A percentile compares a stretch with the other conserved stretches of the same genome.
phyloP scores from a whole-genome alignment of 2,888 invertebrate genomes.

The Corbicula japonica region DNA sequence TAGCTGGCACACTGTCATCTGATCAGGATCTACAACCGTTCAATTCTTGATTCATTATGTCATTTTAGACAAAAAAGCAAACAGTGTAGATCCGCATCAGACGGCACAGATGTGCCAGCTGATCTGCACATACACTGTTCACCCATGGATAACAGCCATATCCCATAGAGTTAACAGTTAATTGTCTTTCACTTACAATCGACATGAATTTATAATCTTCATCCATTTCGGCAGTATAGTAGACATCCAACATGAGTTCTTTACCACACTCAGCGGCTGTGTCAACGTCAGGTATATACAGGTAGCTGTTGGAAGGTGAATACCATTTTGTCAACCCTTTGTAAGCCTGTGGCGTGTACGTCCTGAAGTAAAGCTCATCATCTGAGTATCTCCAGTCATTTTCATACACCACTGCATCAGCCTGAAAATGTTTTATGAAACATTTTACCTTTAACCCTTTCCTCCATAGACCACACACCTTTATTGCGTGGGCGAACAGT shows the following conservation, averaged over 20 bases:
- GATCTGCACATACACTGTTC: too few relatives aligned
- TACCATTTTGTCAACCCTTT: conserved; percentile 74
- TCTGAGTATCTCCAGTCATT: conserved; percentile 38
- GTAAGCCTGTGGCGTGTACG: conserved; percentile 57
- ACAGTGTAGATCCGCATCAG: too few relatives aligned
- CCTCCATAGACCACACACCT: too few relatives aligned
- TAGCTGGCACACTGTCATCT: too few relatives aligned
- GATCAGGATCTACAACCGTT: background rate
- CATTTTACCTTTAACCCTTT: too few relatives aligned
- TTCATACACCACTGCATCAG: conserved; percentile 30
- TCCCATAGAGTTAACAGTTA: too few relatives aligned
- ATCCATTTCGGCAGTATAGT: conserved; percentile 73
- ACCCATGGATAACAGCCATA: too few relatives aligned
- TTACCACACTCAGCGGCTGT: conserved; percentile 68
- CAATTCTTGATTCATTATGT: too few relatives aligned
- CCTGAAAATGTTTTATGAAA: too few relatives aligned
- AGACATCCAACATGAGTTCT: conserved; percentile 68
- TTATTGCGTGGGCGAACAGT: too few relatives aligned
- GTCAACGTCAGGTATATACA: conserved; percentile 75
- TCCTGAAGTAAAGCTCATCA: conserved; percentile 14
- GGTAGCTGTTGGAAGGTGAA: conserved; percentile 79
- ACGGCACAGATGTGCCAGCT: too few relatives aligned
- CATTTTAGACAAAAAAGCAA: too few relatives aligned
- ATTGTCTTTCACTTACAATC: conserved; percentile 54
- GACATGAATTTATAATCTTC: conserved; percentile 57